A percentile compares a stretch with the other conserved stretches of the same genome.
Conservation (phyloP, 2,797 vertebrate species). For the Phrynocephalus guinanensis region DNA sequence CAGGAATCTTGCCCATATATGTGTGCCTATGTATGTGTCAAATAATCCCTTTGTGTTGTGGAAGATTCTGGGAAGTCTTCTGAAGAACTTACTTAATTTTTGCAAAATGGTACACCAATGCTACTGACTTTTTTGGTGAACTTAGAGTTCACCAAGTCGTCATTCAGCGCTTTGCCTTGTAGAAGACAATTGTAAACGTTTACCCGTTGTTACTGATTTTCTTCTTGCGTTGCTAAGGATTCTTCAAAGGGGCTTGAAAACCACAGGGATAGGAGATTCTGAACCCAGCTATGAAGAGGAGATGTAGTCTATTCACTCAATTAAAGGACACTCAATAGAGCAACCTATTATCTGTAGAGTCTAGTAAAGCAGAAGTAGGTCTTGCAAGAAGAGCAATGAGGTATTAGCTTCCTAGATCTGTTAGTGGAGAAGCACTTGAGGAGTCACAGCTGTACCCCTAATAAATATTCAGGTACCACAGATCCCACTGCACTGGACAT, state of each 20-base stretch:
- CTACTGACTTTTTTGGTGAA: background rate
- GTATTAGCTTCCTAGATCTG: background rate
- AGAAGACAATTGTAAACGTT: background rate
- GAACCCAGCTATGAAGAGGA: background rate
- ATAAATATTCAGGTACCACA: background rate
- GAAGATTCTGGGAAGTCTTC: background rate
- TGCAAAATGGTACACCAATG: background rate
- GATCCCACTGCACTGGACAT: background rate
- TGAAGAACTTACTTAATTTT: background rate
- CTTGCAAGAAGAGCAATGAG: background rate
- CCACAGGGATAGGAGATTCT: background rate
- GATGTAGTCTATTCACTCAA: background rate
- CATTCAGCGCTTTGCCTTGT: background rate
- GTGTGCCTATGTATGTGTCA: background rate
- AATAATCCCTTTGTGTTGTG: background rate
- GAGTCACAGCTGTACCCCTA: background rate
- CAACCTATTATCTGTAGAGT: background rate
- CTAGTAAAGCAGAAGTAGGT: background rate
- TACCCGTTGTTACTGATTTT: background rate
- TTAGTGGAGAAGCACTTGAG: background rate
- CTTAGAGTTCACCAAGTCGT: background rate
- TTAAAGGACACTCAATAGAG: background rate
- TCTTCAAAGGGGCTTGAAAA: slow-evolving; percentile 3
- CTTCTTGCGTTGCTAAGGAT: background rate
- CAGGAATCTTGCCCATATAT: background rate